Conservation (phyloP, 2,888 invertebrate genomes). For the Leucoma salicis region DNA sequence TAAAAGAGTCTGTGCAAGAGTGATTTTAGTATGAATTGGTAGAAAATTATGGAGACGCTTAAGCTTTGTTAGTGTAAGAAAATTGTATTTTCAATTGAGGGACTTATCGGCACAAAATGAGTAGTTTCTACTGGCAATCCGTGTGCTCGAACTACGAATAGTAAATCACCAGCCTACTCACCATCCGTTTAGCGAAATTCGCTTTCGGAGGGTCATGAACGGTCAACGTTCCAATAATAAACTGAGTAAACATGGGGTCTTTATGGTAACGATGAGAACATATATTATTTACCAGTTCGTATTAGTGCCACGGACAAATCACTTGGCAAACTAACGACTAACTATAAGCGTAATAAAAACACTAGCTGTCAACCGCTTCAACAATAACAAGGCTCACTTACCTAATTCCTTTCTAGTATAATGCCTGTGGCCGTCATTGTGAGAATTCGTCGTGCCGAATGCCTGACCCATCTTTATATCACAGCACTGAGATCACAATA, state of each 20-base stretch:
- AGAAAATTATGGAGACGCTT: no score
- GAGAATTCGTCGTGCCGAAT: conserved; percentile 74
- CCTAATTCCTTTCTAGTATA: conserved; percentile 75
- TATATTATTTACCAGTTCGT: not conserved
- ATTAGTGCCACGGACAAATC: not conserved
- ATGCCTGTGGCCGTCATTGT: conserved; percentile 66
- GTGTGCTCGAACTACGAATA: no score
- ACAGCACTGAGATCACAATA: conserved; percentile 56
- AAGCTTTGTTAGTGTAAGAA: no score
- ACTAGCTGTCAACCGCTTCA: no score
- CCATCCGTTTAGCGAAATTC: not conserved
- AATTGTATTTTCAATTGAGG: no score
- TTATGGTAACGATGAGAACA: not conserved
- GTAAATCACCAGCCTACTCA: no score
- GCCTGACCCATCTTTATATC: conserved; percentile 73
- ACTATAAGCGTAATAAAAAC: no score
- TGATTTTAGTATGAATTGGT: no score
- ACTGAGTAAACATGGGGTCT: not conserved
- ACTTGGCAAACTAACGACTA: not conserved
- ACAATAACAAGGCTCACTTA: conserved; percentile 46
- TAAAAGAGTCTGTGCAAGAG: no score
- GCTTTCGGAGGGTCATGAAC: not conserved
- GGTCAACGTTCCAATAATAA: conserved; percentile 1
- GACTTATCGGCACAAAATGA: no score
- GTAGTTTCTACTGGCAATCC: no score